A percentile compares a stretch with the other conserved stretches of the same genome.
Evolutionary conservation across 2,797 vertebrate species (phyloP).

Genomic region (Neosilurus hyrtlii): DNA sequence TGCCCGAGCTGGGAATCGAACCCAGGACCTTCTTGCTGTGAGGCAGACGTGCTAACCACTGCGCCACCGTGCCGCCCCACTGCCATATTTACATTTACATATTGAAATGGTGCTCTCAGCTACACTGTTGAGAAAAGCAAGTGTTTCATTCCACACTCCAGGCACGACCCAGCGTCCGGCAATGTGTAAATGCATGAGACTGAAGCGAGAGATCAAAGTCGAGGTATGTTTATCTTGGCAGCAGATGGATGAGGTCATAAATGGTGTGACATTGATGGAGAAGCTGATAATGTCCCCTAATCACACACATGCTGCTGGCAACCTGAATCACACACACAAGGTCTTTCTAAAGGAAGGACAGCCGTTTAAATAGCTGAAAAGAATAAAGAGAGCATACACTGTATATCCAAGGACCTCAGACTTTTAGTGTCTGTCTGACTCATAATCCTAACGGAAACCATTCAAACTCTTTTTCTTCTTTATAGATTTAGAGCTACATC

Average conservation of each 20-base stretch:
- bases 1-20: no score
- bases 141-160: background rate
- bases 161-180: background rate
- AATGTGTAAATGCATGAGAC: background rate
- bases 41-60: no score
- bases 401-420: conserved; percentile 1
- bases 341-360: conserved; percentile 48
- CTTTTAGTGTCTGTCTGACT: background rate
- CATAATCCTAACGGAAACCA: background rate
- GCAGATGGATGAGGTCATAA: conserved; percentile 68
- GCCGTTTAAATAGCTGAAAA: conserved; percentile 31
- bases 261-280: conserved; percentile 70
- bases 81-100: conserved; percentile 37
- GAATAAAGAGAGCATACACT: background rate
- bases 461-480: background rate
- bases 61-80: background rate
- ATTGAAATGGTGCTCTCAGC: background rate
- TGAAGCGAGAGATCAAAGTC: background rate
- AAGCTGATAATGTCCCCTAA: conserved; percentile 68
- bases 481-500: background rate
- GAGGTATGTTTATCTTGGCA: conserved; percentile 18
- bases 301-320: conserved; percentile 39
- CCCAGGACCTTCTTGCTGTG: no score
- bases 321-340: conserved; percentile 20
- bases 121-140: background rate